Percentiles rank a stretch among this genome's conserved stretches.
Evolutionary conservation across 2,797 vertebrate species (phyloP).

Genomic region (Mionectes olivaceus): DNA sequence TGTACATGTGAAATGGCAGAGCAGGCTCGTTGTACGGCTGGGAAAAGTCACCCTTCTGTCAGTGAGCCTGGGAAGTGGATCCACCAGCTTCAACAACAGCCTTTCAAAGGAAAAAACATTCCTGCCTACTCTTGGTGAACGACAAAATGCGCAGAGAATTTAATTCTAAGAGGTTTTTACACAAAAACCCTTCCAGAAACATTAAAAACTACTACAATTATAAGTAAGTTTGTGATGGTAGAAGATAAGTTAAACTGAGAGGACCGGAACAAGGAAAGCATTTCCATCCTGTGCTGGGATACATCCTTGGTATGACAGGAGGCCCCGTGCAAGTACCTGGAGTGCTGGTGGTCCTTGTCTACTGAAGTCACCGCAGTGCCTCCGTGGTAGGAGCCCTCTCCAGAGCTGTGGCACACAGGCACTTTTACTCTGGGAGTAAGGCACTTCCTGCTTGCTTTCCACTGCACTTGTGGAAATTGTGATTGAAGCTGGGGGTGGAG

Average conservation of each 20-base stretch:
- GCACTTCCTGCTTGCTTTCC: conserved; percentile 2
- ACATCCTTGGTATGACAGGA: not conserved
- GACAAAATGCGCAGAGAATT: not conserved
- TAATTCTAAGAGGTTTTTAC: not conserved
- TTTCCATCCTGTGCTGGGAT: not conserved
- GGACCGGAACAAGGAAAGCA: accelerated
- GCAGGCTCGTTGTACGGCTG: too few relatives aligned
- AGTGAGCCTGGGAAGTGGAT: not conserved
- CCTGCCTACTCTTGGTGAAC: not conserved
- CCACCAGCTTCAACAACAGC: not conserved
- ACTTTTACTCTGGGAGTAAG: not conserved
- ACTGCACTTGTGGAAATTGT: not conserved
- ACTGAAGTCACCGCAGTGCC: not conserved
- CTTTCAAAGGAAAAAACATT: not conserved
- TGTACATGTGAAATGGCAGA: accelerated
- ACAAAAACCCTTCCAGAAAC: not conserved
- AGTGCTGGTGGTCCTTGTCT: not conserved
- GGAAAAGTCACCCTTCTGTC: not conserved
- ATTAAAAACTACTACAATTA: not conserved
- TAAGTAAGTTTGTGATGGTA: not conserved
- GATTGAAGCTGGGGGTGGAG: not conserved
- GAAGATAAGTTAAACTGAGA: not conserved
- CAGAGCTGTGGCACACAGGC: not conserved
- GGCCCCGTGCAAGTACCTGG: not conserved
- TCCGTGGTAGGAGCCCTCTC: not conserved